Conservation (phyloP, 2,113 vertebrate species). For the Apaloderma vittatum region DNA sequence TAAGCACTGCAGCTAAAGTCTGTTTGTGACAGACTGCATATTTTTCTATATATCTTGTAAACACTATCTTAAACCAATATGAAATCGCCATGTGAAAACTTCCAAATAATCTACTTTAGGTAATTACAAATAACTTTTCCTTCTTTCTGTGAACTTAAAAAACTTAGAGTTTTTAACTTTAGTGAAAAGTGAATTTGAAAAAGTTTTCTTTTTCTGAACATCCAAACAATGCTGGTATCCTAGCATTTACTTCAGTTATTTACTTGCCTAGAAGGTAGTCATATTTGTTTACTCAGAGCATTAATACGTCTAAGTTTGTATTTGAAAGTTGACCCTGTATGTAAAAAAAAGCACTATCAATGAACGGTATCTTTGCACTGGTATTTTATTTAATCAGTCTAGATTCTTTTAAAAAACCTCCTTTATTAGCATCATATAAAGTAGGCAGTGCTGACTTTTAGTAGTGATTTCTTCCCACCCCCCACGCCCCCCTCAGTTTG, state of each 20-base stretch:
- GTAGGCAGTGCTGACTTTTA: background rate
- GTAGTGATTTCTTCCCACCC: fast-evolving
- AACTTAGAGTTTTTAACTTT: fast-evolving
- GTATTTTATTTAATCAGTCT: background rate
- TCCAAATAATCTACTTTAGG: background rate
- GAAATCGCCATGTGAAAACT: background rate
- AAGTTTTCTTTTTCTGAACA: background rate
- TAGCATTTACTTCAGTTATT: background rate
- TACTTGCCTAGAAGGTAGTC: background rate
- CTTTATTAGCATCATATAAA: background rate
- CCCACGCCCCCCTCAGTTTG: background rate
- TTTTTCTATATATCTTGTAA: background rate
- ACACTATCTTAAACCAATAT: background rate
- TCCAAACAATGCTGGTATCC: background rate
- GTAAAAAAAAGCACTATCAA: background rate
- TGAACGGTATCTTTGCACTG: background rate
- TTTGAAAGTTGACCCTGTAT: background rate
- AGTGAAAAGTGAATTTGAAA: background rate
- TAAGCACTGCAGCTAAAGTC: background rate
- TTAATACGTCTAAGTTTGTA: background rate
- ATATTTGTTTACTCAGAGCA: background rate
- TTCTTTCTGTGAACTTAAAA: background rate
- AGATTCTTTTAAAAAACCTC: background rate
- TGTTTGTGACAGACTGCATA: fast-evolving
- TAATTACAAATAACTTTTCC: background rate